These are phyloP conservation scores for Charina bottae DNA, from an alignment of 2,113 vertebrate species.

Conservation along the genomic window DNA sequence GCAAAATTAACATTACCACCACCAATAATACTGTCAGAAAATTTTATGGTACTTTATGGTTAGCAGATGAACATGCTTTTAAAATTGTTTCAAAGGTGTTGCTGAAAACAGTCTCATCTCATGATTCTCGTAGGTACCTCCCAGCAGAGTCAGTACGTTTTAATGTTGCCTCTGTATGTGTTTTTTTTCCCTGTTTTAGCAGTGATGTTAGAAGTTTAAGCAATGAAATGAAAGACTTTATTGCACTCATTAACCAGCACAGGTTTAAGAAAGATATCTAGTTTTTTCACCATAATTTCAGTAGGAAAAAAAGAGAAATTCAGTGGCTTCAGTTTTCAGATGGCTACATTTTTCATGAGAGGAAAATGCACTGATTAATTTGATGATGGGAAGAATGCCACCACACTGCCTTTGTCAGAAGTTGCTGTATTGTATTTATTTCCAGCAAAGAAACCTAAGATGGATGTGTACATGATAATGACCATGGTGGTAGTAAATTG, in stretches of 20 bases:
- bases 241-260: neutral
- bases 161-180: neutral
- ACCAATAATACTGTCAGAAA: neutral
- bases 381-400: neutral
- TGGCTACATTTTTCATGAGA: neutral
- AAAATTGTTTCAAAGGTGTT: neutral
- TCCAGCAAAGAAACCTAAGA: neutral
- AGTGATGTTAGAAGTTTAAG: neutral
- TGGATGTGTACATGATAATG: neutral
- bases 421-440: neutral
- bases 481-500: neutral
- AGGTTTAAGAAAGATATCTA: neutral
- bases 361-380: neutral
- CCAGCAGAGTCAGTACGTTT: neutral
- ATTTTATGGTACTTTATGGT: neutral
- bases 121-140: neutral
- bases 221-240: neutral
- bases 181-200: neutral
- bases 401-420: neutral
- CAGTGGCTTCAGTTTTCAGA: neutral
- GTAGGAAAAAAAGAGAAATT: neutral
- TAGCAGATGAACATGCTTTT: neutral
- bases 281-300: neutral
- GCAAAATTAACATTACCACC: neutral
- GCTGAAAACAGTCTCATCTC: neutral